Percentiles rank a stretch among this genome's conserved stretches.
Evolutionary conservation across 53 echinoderm and acorn worm genomes (phyloP).

Genomic region (Stichopus horrens): DNA sequence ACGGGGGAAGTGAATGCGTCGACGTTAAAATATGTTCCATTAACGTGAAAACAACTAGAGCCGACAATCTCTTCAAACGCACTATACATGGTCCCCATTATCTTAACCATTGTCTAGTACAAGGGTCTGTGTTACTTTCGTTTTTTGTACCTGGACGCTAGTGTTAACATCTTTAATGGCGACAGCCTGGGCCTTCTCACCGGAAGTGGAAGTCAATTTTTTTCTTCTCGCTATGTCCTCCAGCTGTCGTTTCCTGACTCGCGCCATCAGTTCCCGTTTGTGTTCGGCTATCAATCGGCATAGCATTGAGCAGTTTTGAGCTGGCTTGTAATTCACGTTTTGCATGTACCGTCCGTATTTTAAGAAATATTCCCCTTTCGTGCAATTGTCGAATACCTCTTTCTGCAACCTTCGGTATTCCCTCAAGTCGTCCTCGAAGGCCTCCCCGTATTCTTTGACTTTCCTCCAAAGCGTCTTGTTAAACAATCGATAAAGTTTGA

Average conservation of each 20-base stretch:
- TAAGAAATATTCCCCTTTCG: background rate
- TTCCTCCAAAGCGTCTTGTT: conserved; percentile 54
- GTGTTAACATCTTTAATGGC: too few species aligned
- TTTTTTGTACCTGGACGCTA: too few species aligned
- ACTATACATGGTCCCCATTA: too few species aligned
- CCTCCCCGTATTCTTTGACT: conserved; percentile 55
- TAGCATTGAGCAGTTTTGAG: conserved; percentile 5
- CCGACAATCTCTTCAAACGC: too few species aligned
- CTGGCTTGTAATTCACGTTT: conserved; percentile 54
- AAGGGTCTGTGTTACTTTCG: too few species aligned
- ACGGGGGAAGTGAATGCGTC: too few species aligned
- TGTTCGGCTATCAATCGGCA: conserved; percentile 53
- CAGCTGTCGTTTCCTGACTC: background rate
- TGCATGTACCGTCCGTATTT: conserved; percentile 61
- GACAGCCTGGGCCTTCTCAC: too few species aligned
- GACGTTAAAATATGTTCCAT: too few species aligned
- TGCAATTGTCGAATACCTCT: background rate
- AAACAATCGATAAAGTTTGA: conserved; percentile 18
- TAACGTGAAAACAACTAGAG: too few species aligned
- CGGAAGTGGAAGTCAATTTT: background rate
- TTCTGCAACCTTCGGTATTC: background rate
- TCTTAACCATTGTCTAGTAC: too few species aligned
- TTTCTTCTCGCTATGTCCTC: background rate
- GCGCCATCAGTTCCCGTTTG: background rate
- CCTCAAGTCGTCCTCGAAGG: conserved; percentile 20